phyloP scores from a whole-genome alignment of 2,888 invertebrate genomes.

The Microplitis deprimator region DNA sequence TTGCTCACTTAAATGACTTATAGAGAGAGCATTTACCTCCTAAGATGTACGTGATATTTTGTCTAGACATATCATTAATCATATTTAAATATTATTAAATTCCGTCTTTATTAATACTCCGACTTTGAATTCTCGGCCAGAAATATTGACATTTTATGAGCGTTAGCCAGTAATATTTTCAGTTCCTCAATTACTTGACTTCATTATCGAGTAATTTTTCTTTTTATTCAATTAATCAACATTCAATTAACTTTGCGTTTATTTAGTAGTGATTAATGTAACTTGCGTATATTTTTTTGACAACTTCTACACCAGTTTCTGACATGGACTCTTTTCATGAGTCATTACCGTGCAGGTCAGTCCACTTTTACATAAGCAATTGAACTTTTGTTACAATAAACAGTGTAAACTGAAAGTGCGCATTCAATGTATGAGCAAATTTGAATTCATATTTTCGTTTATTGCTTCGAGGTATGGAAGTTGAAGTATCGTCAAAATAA shows the following conservation, averaged over 20 bases:
- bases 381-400: too few relatives aligned
- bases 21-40: too few relatives aligned
- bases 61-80: conserved; percentile 78
- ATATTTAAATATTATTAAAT: conserved; percentile 84
- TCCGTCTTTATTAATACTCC: conserved; percentile 79
- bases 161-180: conserved; percentile 14
- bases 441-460: too few relatives aligned
- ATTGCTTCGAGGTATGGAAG: too few relatives aligned
- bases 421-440: too few relatives aligned
- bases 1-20: too few relatives aligned
- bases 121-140: conserved; percentile 68
- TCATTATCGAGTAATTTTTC: too few relatives aligned
- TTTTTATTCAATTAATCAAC: neutral
- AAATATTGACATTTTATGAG: conserved; percentile 71
- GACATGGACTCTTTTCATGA: neutral
- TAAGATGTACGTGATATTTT: conserved; percentile 70
- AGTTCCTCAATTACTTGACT: too few relatives aligned
- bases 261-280: neutral
- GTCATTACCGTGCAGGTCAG: neutral
- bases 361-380: too few relatives aligned
- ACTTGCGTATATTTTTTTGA: neutral
- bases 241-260: neutral
- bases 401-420: too few relatives aligned
- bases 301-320: neutral
- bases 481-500: too few relatives aligned